Conservation (phyloP, 2,888 invertebrate species). For the Dolomedes plantarius region DNA sequence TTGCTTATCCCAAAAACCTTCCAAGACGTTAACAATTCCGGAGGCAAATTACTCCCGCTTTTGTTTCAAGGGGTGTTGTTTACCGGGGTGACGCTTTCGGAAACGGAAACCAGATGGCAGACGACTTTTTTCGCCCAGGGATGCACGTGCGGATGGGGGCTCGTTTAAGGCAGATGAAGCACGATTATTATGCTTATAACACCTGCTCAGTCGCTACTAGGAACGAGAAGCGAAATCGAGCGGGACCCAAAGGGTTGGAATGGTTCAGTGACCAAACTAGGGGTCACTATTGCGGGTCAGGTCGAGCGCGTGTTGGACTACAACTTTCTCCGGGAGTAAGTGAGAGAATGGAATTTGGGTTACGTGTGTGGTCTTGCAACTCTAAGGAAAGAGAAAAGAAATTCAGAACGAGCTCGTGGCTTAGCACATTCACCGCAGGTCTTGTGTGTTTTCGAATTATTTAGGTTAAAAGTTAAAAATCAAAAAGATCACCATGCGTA, state of each 20-base stretch:
- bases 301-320: constrained; percentile 29
- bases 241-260: constrained; percentile 15
- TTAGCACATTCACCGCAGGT: no score
- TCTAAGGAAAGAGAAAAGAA: no score
- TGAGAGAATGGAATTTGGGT: background rate
- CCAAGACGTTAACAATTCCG: constrained; percentile 6
- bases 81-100: constrained; percentile 17
- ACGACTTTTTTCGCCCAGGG: constrained; percentile 14
- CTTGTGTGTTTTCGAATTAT: no score
- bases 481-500: no score
- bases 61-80: constrained; percentile 45
- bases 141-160: background rate
- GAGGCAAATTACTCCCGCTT: constrained; percentile 28
- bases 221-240: background rate
- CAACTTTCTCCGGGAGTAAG: background rate
- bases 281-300: constrained; percentile 6
- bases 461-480: no score
- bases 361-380: background rate
- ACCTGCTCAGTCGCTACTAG: background rate
- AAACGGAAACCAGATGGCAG: constrained; percentile 67
- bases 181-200: background rate
- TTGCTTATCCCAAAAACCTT: background rate
- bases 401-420: no score
- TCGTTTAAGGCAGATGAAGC: constrained; percentile 5
- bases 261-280: constrained; percentile 49